Evolutionary conservation across 2,113 vertebrate species (phyloP), one percentile per base, ranked within the genome.

Genomic region (Sprattus sprattus): DNA sequence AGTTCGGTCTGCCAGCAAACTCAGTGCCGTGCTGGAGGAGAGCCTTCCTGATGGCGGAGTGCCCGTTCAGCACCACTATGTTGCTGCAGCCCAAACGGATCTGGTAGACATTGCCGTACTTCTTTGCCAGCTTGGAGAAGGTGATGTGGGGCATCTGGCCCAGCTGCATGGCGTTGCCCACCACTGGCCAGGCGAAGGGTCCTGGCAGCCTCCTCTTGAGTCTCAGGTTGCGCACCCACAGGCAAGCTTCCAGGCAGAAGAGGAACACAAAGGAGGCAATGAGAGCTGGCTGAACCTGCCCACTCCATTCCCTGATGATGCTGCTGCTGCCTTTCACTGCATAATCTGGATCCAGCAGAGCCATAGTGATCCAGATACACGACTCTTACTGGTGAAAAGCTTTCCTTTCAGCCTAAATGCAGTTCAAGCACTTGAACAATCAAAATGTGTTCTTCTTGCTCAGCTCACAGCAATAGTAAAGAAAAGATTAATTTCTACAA

Each of bases 101-200:
- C 91, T 96, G 95, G 89, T 96, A 96, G 64, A 97, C 87, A 0
- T 94, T 92, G 18, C 96, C 96, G 1, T 97, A 97, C 45, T 92
- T 95, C 46, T 93, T 90, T 0, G 94, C 95, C 25, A 96, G 84
- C 50, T 82, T 92, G 81, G 90, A 87, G 1, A 97, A 95, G 15
- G 95, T 94, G 89, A 95, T 90, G 91, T 97, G 96, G 32, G 96
- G 96, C 93, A 96, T 93, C 88, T 92, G 94, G 81, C 96, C 96
- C 88, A 97, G 93, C 89, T 96, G 96, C 95, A 96, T 95, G 82
- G 87, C 95, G n/a, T 97, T 97, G 82, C 96, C 96, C 86, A 96
- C 92, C 89, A 96, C 45, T 0, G 95, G 96, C 96, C 96, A 97
- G 1, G 95, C 92, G 2, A 95, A 95, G 25, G 96, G 95, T 45